Percentiles rank a stretch among this genome's conserved stretches.
Conservation (phyloP, 2,888 invertebrate species). For the Harpalus rufipes region DNA sequence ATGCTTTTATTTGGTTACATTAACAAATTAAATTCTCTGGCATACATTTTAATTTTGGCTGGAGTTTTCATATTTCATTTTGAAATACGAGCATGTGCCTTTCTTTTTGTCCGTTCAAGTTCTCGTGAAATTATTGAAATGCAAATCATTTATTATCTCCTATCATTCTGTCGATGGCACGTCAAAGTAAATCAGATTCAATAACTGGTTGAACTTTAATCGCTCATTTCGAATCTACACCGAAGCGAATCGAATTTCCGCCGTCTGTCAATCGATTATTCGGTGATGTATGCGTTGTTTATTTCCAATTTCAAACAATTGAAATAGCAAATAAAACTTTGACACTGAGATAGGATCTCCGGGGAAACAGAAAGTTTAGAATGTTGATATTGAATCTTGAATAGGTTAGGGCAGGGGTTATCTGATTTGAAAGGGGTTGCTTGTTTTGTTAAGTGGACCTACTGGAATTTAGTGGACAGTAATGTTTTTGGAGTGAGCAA, state of each 20-base stretch:
- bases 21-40: not conserved
- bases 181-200: slow-evolving; percentile 28
- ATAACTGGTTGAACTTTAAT: slow-evolving; percentile 33
- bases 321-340: not conserved
- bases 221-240: slow-evolving; percentile 8
- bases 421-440: not conserved
- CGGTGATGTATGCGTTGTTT: not conserved
- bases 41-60: not conserved
- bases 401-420: not conserved
- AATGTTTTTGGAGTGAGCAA: too few species aligned
- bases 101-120: not conserved
- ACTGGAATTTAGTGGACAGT: too few species aligned
- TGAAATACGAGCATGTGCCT: not conserved
- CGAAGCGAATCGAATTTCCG: not conserved
- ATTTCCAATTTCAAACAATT: not conserved
- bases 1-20: not conserved
- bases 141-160: not conserved
- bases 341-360: not conserved
- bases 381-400: not conserved
- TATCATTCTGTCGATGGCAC: slow-evolving; percentile 8
- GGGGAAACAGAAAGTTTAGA: not conserved
- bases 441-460: too few species aligned
- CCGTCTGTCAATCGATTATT: not conserved
- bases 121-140: not conserved
- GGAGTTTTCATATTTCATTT: not conserved